Percentiles rank a stretch among this genome's conserved stretches.
phyloP scores from a whole-genome alignment of 2,888 invertebrate species.

The Diploptera punctata region DNA sequence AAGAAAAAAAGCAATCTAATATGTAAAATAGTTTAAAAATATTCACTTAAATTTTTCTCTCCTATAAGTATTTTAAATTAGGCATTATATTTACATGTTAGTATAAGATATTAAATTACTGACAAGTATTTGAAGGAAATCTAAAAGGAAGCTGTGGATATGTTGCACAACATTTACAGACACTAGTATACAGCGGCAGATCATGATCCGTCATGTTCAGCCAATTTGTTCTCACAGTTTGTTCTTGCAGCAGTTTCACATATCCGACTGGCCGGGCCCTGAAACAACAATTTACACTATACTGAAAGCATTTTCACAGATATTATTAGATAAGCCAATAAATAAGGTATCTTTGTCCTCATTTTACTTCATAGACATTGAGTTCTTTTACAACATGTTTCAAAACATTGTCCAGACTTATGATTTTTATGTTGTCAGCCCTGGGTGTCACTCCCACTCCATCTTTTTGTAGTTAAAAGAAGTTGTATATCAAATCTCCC shows the following conservation, averaged over 20 bases:
- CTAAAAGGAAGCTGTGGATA: background rate
- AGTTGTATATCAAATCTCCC: background rate
- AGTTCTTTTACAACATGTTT: background rate
- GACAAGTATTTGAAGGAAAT: background rate
- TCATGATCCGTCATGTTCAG: background rate
- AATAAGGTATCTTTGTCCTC: too few relatives aligned
- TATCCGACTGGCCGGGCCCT: slow-evolving; percentile 68
- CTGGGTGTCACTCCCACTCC: too few relatives aligned
- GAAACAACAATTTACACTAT: slow-evolving; percentile 51
- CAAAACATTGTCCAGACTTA: background rate
- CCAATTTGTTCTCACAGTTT: background rate
- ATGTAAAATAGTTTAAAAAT: too few relatives aligned
- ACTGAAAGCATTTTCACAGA: background rate
- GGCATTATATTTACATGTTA: background rate
- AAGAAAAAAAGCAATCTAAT: too few relatives aligned
- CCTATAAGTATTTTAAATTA: background rate
- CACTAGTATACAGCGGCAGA: background rate
- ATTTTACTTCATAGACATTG: background rate
- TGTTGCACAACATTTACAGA: slow-evolving; percentile 25
- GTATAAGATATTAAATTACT: background rate
- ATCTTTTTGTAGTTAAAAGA: background rate
- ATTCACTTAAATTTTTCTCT: slow-evolving; percentile 6
- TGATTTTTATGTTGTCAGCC: too few relatives aligned
- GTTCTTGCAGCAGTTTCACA: slow-evolving; percentile 53
- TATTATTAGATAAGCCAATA: background rate